Percentiles rank a stretch among this genome's conserved stretches.
phyloP scores from a whole-genome alignment of 1,140 invertebrate genomes.

The Pseudomyrmex cubaensis region DNA sequence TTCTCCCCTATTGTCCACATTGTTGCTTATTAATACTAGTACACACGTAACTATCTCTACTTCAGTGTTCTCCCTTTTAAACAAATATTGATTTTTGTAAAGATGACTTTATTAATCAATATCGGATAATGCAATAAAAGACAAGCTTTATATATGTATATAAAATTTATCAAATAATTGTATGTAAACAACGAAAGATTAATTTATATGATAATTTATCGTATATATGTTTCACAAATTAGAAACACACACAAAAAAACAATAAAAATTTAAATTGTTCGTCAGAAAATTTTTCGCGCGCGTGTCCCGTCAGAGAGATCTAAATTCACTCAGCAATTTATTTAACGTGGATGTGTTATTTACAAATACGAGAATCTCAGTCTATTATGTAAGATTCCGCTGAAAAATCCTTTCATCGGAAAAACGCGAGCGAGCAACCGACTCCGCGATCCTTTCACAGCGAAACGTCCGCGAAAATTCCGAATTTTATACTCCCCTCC shows the following conservation, averaged over 20 bases:
- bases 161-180: too few relatives aligned
- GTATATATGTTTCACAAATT: not conserved
- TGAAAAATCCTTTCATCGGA: constrained; percentile 60
- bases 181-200: too few relatives aligned
- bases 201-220: not conserved
- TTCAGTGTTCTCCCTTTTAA: not conserved
- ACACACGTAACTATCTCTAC: constrained; percentile 13
- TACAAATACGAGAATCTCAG: constrained; percentile 56
- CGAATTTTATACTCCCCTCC: constrained; percentile 62
- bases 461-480: constrained; percentile 69
- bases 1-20: constrained; percentile 38
- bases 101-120: too few relatives aligned
- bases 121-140: too few relatives aligned
- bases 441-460: constrained; percentile 58
- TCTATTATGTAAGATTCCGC: constrained; percentile 49
- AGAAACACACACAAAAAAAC: not conserved
- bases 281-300: not conserved
- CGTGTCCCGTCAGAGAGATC: not conserved
- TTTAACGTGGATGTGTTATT: constrained; percentile 56
- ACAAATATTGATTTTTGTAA: constrained; percentile 6
- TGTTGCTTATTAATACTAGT: constrained; percentile 41
- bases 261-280: not conserved
- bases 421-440: constrained; percentile 59
- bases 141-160: too few relatives aligned
- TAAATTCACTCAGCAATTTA: constrained; percentile 52